phyloP scores from a whole-genome alignment of 1,140 invertebrate genomes.

The Panagrolaimus sp. region DNA sequence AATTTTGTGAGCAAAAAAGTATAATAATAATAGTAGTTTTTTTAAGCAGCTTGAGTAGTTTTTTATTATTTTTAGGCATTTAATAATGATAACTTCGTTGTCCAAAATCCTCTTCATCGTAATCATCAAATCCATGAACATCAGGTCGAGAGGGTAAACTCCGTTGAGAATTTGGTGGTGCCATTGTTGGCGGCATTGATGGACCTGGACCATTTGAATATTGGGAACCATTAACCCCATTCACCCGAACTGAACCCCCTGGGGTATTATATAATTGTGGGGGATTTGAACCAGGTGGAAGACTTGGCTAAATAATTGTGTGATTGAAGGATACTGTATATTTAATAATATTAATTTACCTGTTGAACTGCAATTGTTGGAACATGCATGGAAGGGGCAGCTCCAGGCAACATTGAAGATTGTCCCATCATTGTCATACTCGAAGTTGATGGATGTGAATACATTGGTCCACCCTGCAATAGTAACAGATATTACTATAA shows the following conservation, averaged over 20 bases:
- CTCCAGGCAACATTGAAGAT: conserved; percentile 7
- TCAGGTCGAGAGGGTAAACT: neutral
- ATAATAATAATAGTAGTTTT: neutral
- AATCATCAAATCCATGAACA: conserved; percentile 37
- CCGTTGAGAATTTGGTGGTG: neutral
- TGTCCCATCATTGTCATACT: conserved; percentile 16
- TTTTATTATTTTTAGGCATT: too few relatives aligned
- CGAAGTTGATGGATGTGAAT: conserved; percentile 18
- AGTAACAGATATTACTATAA: neutral
- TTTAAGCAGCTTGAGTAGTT: neutral
- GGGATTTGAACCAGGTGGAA: conserved; percentile 26
- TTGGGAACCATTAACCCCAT: neutral
- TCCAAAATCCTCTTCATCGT: conserved; percentile 41
- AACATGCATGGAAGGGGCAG: neutral
- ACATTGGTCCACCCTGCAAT: conserved; percentile 3
- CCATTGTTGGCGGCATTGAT: conserved; percentile 28
- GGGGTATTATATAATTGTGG: conserved; percentile 22
- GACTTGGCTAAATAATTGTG: conserved; percentile 32
- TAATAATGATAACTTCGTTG: neutral
- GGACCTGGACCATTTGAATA: conserved; percentile 25
- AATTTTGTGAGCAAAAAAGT: too few relatives aligned
- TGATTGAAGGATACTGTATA: neutral
- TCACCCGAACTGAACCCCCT: neutral
- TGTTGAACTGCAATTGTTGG: conserved; percentile 26
- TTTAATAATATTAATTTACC: conserved; percentile 14